Conservation (phyloP, 2,888 invertebrate genomes). For the Heliconius aoede region DNA sequence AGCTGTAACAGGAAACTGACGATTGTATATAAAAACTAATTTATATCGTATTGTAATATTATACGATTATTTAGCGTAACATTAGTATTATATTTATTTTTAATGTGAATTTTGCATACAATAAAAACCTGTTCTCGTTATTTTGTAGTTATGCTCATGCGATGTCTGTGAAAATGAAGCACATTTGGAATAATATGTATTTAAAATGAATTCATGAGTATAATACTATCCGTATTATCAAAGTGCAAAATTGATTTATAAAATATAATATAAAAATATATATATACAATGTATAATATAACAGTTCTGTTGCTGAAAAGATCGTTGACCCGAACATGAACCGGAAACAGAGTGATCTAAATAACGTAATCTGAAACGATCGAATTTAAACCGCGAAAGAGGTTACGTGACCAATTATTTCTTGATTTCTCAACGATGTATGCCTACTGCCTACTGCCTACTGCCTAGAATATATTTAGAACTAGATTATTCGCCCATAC, state of each 20-base stretch:
- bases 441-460: not conserved
- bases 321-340: not conserved
- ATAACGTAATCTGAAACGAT: not conserved
- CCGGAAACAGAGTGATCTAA: not conserved
- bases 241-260: too few relatives aligned
- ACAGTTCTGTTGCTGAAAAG: not conserved
- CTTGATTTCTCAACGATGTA: not conserved
- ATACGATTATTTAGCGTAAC: not conserved
- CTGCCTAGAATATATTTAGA: not conserved
- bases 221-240: too few relatives aligned
- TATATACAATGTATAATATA: too few relatives aligned
- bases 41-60: not conserved
- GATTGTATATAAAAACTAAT: not conserved
- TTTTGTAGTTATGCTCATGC: not conserved
- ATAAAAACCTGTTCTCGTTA: not conserved
- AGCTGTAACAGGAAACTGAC: not conserved
- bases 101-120: not conserved
- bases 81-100: not conserved
- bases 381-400: constrained; percentile 5
- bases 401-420: constrained; percentile 9
- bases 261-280: too few relatives aligned
- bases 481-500: not conserved
- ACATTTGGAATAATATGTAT: not conserved
- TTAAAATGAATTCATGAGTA: too few relatives aligned
- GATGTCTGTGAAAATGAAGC: not conserved